phyloP scores from a whole-genome alignment of 2,888 invertebrate genomes.

The Ashinkailepas kermadecensis region DNA sequence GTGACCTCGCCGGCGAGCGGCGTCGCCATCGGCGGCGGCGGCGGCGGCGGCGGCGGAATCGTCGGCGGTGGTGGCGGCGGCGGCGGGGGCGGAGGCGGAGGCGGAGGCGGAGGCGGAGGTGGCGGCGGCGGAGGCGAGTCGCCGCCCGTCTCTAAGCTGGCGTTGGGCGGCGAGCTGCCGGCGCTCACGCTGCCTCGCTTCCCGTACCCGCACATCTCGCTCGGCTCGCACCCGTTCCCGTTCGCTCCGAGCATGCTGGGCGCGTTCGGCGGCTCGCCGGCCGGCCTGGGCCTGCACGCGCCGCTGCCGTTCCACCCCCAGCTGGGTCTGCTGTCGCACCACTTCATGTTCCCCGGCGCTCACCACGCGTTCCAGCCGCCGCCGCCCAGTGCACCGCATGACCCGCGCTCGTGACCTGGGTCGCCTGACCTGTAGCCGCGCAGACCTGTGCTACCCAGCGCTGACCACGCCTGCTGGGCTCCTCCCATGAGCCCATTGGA shows the following conservation, averaged over 20 bases:
- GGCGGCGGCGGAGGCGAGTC: background rate
- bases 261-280: slow-evolving; percentile 27
- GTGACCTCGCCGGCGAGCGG: slow-evolving; percentile 5
- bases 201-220: slow-evolving; percentile 32
- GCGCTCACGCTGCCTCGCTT: slow-evolving; percentile 32
- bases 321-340: slow-evolving; percentile 33
- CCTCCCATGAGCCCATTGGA: too few species aligned
- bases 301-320: slow-evolving; percentile 33
- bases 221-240: slow-evolving; percentile 29
- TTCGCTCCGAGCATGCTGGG: slow-evolving; percentile 29
- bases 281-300: slow-evolving; percentile 30
- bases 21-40: slow-evolving; percentile 6
- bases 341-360: slow-evolving; percentile 23
- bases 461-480: too few species aligned
- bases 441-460: too few species aligned
- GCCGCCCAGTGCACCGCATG: background rate
- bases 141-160: background rate
- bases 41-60: background rate
- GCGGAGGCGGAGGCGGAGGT: too few species aligned
- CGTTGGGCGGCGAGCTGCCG: slow-evolving; percentile 13
- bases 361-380: background rate
- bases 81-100: background rate
- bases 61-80: too few species aligned
- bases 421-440: too few species aligned
- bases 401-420: background rate